Evolutionary conservation across 2,888 invertebrate genomes (phyloP).

Genomic region (Rhynchonema sp.): DNA sequence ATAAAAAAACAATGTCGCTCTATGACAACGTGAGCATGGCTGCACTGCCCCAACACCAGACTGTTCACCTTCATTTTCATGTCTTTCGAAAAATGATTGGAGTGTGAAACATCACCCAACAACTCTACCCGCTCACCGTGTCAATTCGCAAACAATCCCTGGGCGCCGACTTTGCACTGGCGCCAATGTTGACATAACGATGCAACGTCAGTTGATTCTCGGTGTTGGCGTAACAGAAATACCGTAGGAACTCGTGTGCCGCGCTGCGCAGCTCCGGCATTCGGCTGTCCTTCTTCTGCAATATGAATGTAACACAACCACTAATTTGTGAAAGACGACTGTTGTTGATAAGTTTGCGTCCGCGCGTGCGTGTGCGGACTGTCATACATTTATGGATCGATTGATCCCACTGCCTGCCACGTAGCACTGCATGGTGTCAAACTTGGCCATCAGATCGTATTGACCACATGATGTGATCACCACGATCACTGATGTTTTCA

Average conservation of each 20-base stretch:
- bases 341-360: not conserved
- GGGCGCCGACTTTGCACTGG: no score
- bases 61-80: no score
- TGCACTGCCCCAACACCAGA: no score
- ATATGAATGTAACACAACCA: no score
- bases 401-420: not conserved
- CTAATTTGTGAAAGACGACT: not conserved
- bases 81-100: no score
- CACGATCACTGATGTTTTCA: no score
- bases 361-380: not conserved
- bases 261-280: slow-evolving; percentile 88
- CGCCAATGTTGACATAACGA: slow-evolving; percentile 48
- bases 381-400: not conserved
- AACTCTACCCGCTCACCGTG: not conserved
- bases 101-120: no score
- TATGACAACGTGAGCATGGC: no score
- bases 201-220: slow-evolving; percentile 84
- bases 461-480: no score
- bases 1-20: no score
- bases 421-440: not conserved
- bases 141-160: not conserved
- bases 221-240: slow-evolving; percentile 83
- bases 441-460: no score
- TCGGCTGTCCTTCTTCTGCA: slow-evolving; percentile 57
- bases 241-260: slow-evolving; percentile 88